Base-by-base conservation (phyloP, 2,888 invertebrate species). In the Drosophila engyochracea region DNA sequence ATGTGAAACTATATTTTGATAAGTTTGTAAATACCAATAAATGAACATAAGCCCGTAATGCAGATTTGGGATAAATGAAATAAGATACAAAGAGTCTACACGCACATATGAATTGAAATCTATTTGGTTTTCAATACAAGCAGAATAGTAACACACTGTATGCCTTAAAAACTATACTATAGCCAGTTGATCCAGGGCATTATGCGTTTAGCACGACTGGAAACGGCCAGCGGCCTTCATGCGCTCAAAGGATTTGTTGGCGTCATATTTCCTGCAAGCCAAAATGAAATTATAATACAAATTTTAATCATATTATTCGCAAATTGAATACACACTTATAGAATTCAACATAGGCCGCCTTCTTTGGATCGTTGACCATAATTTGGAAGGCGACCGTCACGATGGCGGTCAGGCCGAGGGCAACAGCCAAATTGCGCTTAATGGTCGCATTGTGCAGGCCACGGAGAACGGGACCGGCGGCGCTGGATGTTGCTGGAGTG, bases 321-420 rank as follows among this genome's bases (percentile, higher is more conserved):
- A 22, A 47, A 39, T 37, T 30, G 0, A 49, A 55, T 73, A 74
- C 94, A 94, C 94, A 97, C 97, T 95, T 96, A 94, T 97, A 97
- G 92, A 96, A 97, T 41, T 96, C 96, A 47, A 95, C 96, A 83
- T 97, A 97, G 59, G 92, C 94, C 14, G 93, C 91, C 82, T 95
- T 96, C 63, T 95, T 94, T 0, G 95, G 94, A 53, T 95, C 93
- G 60, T 94, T 94, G 30, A 96, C 82, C 0, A 94, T 39, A 0
- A 94, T 4, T 82, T 96, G 95, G 70, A 93, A 92, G 1, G 92
- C 91, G 0, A 93, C 53, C 0, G 95, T 95, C 4, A 92, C 91
- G 0, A 92, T 33, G 0, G 91, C 61, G 1, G 94, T 92, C 6
- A 95, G 57, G 0, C 76, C 74, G 0, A 94, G 66, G 1, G 95